A percentile compares a stretch with the other conserved stretches of the same genome.
phyloP scores from a whole-genome alignment of 2,113 vertebrate species.

The Forbesichthys agassizii region DNA sequence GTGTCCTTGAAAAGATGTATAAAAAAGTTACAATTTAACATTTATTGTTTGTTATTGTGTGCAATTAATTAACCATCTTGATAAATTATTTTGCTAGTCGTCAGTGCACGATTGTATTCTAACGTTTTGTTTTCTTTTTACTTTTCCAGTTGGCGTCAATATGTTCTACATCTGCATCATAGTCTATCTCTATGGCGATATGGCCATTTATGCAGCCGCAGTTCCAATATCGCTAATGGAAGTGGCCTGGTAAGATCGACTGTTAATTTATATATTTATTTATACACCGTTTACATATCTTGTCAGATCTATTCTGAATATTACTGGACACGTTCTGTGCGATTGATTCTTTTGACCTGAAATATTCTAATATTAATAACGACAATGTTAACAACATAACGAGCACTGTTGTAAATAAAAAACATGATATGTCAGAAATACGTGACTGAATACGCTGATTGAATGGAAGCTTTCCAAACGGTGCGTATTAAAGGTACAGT shows the following conservation, averaged over 20 bases:
- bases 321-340: too few species aligned
- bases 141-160: conserved; percentile 90
- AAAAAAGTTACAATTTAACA: too few species aligned
- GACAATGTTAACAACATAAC: too few species aligned
- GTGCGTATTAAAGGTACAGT: conserved; percentile 13
- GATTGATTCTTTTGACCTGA: too few species aligned
- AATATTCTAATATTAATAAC: too few species aligned
- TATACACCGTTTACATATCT: not conserved
- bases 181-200: conserved; percentile 94
- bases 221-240: conserved; percentile 96
- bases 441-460: too few species aligned
- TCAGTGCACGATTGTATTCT: not conserved
- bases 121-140: conserved; percentile 5
- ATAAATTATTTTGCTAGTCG: not conserved
- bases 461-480: not conserved
- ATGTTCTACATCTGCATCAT: conserved; percentile 99
- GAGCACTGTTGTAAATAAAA: too few species aligned
- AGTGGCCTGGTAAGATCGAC: conserved; percentile 89
- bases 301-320: too few species aligned
- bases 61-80: too few species aligned
- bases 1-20: not conserved
- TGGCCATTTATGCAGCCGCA: conserved; percentile 96
- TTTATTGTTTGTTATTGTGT: too few species aligned
- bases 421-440: too few species aligned
- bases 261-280: not conserved